These are phyloP conservation scores for Epizoanthus ramosus DNA, from an alignment of 92 coral and sea anemone species.

Conservation along the genomic window DNA sequence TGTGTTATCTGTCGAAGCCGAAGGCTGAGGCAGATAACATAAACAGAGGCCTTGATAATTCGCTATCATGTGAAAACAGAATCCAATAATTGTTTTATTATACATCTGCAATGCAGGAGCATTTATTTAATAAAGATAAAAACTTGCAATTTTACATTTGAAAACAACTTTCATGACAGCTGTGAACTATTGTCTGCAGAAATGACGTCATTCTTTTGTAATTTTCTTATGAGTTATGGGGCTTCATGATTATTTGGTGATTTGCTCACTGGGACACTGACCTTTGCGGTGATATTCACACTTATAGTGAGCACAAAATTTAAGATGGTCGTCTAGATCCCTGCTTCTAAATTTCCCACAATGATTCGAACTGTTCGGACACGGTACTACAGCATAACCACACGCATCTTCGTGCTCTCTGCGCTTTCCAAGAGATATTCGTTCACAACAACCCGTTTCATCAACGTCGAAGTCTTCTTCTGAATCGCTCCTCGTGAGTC, in stretches of 20 bases:
- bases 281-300: constrained; percentile 86
- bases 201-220: no score
- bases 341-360: constrained; percentile 93
- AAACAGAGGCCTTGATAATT: no score
- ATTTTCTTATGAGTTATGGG: no score
- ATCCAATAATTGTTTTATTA: no score
- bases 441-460: constrained; percentile 85
- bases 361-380: constrained; percentile 99
- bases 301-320: constrained; percentile 80
- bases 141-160: no score
- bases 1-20: no score
- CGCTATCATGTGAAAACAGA: no score
- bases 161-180: no score
- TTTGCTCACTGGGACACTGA: constrained; percentile 47
- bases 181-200: no score
- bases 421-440: constrained; percentile 76
- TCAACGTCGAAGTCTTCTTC: constrained; percentile 92
- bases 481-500: constrained; percentile 86
- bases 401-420: constrained; percentile 87
- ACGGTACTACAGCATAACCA: constrained; percentile 81
- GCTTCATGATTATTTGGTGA: not conserved
- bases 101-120: no score
- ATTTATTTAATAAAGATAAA: no score
- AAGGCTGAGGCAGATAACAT: no score
- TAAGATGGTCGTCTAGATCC: constrained; percentile 80